Percentiles rank a stretch among this genome's conserved stretches.
These are phyloP conservation scores for Neomonachus schauinslandi DNA, from an alignment of 2,113 vertebrate genomes.

Conservation along the genomic window DNA sequence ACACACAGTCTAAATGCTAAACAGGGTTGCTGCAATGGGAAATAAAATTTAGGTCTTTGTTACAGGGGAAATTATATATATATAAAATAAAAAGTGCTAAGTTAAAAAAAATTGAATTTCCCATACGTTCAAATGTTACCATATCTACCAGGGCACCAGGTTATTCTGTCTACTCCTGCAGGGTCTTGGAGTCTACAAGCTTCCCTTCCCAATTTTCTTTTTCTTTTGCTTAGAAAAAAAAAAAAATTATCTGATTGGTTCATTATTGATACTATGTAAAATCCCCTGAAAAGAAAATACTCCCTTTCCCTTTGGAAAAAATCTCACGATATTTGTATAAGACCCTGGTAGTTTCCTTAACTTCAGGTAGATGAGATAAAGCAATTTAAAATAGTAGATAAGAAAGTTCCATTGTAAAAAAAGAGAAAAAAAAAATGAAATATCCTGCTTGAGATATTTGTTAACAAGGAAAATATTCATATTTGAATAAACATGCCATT, in stretches of 20 bases:
- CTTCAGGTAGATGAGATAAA: not conserved
- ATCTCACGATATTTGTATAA: not conserved
- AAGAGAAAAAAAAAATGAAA: not conserved
- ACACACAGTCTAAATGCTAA: not conserved
- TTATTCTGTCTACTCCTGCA: not conserved
- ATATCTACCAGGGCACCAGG: not conserved
- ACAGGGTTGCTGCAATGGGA: not conserved
- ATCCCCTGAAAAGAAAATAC: not conserved
- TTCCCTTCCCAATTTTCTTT: not conserved
- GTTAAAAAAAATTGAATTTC: not conserved
- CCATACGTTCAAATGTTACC: not conserved
- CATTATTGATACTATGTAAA: slow-evolving; percentile 7
- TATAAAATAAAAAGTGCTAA: not conserved
- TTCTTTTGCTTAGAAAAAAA: not conserved
- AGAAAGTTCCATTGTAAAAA: not conserved
- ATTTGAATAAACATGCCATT: not conserved
- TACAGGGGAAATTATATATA: not conserved
- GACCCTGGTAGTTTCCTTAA: not conserved
- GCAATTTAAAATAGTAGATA: not conserved
- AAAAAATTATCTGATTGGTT: not conserved
- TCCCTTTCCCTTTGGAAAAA: not conserved
- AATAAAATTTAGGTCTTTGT: not conserved
- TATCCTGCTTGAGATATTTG: slow-evolving; percentile 2
- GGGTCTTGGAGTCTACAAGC: not conserved
- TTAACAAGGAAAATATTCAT: not conserved